Conservation (phyloP, 1,140 invertebrate species). For the Gryon sp. region DNA sequence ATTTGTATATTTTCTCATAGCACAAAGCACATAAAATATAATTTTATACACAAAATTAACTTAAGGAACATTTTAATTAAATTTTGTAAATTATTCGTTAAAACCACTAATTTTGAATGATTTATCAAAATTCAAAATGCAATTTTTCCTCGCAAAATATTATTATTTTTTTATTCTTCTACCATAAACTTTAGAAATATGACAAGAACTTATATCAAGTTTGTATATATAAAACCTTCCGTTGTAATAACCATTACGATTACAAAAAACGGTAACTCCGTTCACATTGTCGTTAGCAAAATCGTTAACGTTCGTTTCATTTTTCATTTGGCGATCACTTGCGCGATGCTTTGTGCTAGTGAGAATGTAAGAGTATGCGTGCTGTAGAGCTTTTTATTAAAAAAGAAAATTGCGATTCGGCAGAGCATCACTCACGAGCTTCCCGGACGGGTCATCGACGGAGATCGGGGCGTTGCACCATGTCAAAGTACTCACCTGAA, state of each 20-base stretch:
- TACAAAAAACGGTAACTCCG: slow-evolving; percentile 60
- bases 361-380: slow-evolving; percentile 35
- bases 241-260: slow-evolving; percentile 66
- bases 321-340: slow-evolving; percentile 55
- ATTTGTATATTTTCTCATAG: too few relatives aligned
- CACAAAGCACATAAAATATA: too few relatives aligned
- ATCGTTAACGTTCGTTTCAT: slow-evolving; percentile 62
- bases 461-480: slow-evolving; percentile 21
- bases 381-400: slow-evolving; percentile 45
- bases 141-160: too few relatives aligned
- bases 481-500: slow-evolving; percentile 69
- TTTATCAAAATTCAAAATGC: too few relatives aligned
- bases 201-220: too few relatives aligned
- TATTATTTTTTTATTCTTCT: too few relatives aligned
- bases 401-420: slow-evolving; percentile 49
- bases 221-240: slow-evolving; percentile 26
- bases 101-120: too few relatives aligned
- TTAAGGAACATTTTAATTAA: too few relatives aligned
- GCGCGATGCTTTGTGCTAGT: slow-evolving; percentile 12
- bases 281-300: slow-evolving; percentile 46
- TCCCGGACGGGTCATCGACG: slow-evolving; percentile 33
- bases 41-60: too few relatives aligned
- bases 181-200: too few relatives aligned
- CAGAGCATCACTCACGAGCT: slow-evolving; percentile 51
- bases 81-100: too few relatives aligned